These are phyloP conservation scores for Cryptomyrus ogoouensis DNA, from an alignment of 2,113 vertebrate genomes.

Conservation along the genomic window DNA sequence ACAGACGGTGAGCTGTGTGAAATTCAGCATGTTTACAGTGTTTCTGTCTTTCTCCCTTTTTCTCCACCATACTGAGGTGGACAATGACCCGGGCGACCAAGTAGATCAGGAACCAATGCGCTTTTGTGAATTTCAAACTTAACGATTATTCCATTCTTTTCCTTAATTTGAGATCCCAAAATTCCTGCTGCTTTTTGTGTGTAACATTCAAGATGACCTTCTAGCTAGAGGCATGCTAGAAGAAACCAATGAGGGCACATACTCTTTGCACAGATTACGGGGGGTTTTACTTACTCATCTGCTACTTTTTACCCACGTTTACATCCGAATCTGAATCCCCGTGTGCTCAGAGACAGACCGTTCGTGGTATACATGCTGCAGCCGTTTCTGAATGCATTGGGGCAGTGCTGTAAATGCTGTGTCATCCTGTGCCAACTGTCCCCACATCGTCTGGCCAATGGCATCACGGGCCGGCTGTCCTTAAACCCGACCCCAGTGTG, in stretches of 20 bases:
- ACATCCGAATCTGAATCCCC: background rate
- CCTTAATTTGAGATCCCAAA: background rate
- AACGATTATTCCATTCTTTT: background rate
- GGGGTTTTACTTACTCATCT: background rate
- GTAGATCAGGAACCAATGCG: background rate
- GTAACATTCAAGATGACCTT: background rate
- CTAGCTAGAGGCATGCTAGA: background rate
- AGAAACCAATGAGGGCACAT: background rate
- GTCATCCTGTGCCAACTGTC: conserved; percentile 1
- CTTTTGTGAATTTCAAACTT: background rate
- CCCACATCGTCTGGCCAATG: background rate
- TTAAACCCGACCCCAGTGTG: background rate
- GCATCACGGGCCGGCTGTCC: background rate
- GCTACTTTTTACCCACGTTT: background rate
- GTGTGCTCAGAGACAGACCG: background rate
- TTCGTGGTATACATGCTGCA: background rate
- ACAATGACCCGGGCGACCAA: background rate
- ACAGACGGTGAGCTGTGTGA: background rate
- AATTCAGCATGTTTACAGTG: background rate
- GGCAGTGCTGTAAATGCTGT: background rate
- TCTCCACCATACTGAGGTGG: background rate
- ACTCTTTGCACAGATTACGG: background rate
- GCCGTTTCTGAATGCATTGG: background rate
- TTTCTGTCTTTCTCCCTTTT: background rate
- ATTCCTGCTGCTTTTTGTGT: background rate